Percentiles rank a stretch among this genome's conserved stretches.
These are phyloP conservation scores for Notothenia coriiceps DNA, from an alignment of 2,113 vertebrate genomes.

Conservation along the genomic window DNA sequence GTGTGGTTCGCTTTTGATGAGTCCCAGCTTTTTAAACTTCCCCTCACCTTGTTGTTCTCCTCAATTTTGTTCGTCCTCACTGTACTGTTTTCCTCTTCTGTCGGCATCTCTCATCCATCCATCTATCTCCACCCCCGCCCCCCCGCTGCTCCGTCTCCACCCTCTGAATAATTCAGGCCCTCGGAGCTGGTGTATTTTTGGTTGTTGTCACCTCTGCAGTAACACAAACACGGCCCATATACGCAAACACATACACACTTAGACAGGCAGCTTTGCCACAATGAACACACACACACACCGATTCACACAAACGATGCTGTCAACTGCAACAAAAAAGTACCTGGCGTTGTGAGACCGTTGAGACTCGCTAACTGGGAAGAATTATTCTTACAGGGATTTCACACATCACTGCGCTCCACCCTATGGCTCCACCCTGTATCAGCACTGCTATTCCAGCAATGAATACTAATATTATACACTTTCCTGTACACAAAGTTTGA, in stretches of 20 bases:
- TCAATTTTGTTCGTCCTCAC: slow-evolving; percentile 42
- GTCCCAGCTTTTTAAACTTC: slow-evolving; percentile 40
- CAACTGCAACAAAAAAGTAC: slow-evolving; percentile 11
- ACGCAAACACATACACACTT: not conserved
- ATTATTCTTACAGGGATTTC: slow-evolving; percentile 35
- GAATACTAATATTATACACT: slow-evolving; percentile 38
- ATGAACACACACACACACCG: not conserved
- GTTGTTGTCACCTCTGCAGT: slow-evolving; percentile 66
- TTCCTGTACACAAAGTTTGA: slow-evolving; percentile 16
- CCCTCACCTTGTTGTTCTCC: not conserved
- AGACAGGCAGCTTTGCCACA: not conserved
- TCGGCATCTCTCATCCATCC: slow-evolving; percentile 38
- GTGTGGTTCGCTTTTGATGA: not conserved
- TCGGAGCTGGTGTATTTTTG: slow-evolving; percentile 59
- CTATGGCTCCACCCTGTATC: not conserved
- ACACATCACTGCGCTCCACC: slow-evolving; percentile 16
- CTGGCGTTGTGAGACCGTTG: not conserved
- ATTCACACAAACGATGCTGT: not conserved
- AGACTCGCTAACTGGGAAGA: slow-evolving; percentile 25
- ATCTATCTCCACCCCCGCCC: slow-evolving; percentile 24
- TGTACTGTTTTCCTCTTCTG: slow-evolving; percentile 16
- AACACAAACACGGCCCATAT: slow-evolving; percentile 40
- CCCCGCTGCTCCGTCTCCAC: slow-evolving; percentile 32
- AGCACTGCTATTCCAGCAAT: slow-evolving; percentile 10
- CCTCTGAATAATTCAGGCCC: slow-evolving; percentile 72